Percentiles rank a stretch among this genome's conserved stretches.
phyloP scores from a whole-genome alignment of 2,888 invertebrate genomes.

The Caenorhabditis plicata region DNA sequence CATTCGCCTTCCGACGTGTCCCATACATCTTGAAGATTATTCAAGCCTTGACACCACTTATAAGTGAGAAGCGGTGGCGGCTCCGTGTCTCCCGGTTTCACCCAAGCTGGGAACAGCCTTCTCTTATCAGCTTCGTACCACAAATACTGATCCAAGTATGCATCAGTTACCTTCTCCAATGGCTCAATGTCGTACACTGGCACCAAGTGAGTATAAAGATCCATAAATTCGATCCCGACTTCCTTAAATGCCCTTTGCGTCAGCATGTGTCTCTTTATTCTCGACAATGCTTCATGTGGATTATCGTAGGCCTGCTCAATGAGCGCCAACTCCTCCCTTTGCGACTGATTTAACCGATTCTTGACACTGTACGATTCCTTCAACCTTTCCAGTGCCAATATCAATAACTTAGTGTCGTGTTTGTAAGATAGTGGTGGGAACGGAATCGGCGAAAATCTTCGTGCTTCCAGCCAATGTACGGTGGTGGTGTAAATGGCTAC shows the following conservation, averaged over 20 bases:
- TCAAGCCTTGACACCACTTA: constrained; percentile 87
- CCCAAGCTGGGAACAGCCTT: constrained; percentile 94
- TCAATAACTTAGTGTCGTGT: constrained; percentile 96
- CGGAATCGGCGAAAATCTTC: constrained; percentile 97
- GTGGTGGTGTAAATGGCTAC: constrained; percentile 99
- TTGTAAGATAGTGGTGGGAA: constrained; percentile 99
- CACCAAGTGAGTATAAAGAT: constrained; percentile 94
- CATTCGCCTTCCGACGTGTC: constrained; percentile 98
- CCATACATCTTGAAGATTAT: constrained; percentile 85
- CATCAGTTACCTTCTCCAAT: constrained; percentile 97
- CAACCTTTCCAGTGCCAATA: constrained; percentile 85
- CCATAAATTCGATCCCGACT: constrained; percentile 99
- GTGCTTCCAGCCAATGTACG: constrained; percentile 97
- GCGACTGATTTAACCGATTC: constrained; percentile 88
- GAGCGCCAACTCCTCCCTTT: constrained; percentile 93
- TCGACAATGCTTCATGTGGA: constrained; percentile 96
- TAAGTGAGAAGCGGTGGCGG: constrained; percentile 81
- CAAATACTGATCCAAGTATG: constrained; percentile 96
- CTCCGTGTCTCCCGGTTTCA: constrained; percentile 97
- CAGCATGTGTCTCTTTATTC: constrained; percentile 96
- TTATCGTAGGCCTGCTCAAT: constrained; percentile 99
- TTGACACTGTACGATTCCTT: constrained; percentile 65
- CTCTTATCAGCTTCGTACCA: constrained; percentile 98
- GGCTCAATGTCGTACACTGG: constrained; percentile 99
- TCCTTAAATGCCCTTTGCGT: constrained; percentile 77